phyloP scores from a whole-genome alignment of 2,113 vertebrate genomes.

The Sterrhoptilus dennistouni region DNA sequence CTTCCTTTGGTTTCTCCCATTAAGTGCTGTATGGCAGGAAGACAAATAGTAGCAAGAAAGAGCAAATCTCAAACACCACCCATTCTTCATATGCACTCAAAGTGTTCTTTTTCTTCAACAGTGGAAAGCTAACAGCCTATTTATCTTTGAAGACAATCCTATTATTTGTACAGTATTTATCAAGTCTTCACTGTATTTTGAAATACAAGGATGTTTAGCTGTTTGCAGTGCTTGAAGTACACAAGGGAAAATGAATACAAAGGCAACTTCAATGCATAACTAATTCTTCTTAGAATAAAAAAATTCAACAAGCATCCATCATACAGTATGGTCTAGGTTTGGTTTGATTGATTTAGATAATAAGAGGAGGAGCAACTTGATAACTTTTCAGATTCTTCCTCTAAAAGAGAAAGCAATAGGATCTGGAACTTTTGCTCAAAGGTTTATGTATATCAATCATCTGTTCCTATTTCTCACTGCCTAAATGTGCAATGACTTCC shows the following conservation, averaged over 20 bases:
- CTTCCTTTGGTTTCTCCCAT: not conserved
- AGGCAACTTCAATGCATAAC: not conserved
- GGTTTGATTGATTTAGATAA: not conserved
- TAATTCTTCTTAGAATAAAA: not conserved
- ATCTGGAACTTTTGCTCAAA: not conserved
- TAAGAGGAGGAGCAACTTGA: not conserved
- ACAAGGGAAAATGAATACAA: not conserved
- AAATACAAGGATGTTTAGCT: constrained; percentile 18
- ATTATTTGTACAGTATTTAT: constrained; percentile 55
- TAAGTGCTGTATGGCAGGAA: not conserved
- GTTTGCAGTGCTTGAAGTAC: not conserved
- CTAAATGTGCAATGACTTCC: not conserved
- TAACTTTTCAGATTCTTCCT: not conserved
- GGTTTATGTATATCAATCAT: not conserved
- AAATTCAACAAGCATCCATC: not conserved
- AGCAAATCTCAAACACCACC: not conserved
- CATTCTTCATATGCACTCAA: not conserved
- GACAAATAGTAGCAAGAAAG: constrained; percentile 11
- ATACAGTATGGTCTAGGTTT: not conserved
- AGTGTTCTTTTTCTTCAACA: not conserved
- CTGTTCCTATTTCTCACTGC: not conserved
- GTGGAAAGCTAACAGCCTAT: constrained; percentile 28
- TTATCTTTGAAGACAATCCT: constrained; percentile 55
- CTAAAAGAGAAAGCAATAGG: not conserved
- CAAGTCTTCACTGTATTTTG: constrained; percentile 42